Percentiles rank a stretch among this genome's conserved stretches.
phyloP scores from a whole-genome alignment of 1,140 invertebrate species.

The Leptinotarsa texana region DNA sequence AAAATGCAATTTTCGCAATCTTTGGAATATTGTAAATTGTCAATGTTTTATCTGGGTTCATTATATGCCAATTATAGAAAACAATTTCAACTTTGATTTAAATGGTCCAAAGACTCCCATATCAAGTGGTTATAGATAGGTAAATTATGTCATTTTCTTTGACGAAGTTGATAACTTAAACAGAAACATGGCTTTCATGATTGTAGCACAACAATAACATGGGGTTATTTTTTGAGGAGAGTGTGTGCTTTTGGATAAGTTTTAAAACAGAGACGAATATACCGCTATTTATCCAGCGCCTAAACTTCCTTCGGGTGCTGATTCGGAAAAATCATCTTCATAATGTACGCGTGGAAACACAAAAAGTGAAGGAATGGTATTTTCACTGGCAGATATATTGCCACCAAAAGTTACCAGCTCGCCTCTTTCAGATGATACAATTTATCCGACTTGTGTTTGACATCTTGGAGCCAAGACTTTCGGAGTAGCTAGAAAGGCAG shows the following conservation, averaged over 20 bases:
- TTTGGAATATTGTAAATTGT: background rate
- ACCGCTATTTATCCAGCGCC: slow-evolving; percentile 48
- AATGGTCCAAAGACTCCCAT: slow-evolving; percentile 52
- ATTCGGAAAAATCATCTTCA: slow-evolving; percentile 50
- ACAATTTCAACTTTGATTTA: slow-evolving; percentile 22
- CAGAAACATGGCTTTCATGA: slow-evolving; percentile 51
- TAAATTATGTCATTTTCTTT: slow-evolving; percentile 24
- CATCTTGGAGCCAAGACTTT: slow-evolving; percentile 48
- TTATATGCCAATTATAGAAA: background rate
- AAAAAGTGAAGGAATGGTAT: slow-evolving; percentile 52
- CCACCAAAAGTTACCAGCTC: slow-evolving; percentile 28
- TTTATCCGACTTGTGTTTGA: slow-evolving; percentile 52
- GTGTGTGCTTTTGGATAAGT: slow-evolving; percentile 58
- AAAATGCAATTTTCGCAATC: background rate
- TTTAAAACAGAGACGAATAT: slow-evolving; percentile 17
- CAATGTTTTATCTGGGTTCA: background rate
- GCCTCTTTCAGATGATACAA: slow-evolving; percentile 53
- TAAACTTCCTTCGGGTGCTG: slow-evolving; percentile 51
- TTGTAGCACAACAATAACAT: slow-evolving; percentile 55
- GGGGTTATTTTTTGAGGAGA: slow-evolving; percentile 49
- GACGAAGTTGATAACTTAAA: slow-evolving; percentile 11
- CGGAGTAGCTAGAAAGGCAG: slow-evolving; percentile 49
- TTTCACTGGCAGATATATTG: slow-evolving; percentile 52
- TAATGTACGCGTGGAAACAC: slow-evolving; percentile 52
- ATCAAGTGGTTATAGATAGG: slow-evolving; percentile 29